Percentiles rank a stretch among this genome's conserved stretches.
Evolutionary conservation across 2,797 vertebrate species (phyloP).

Genomic region (Sebastes ruberrimus): DNA sequence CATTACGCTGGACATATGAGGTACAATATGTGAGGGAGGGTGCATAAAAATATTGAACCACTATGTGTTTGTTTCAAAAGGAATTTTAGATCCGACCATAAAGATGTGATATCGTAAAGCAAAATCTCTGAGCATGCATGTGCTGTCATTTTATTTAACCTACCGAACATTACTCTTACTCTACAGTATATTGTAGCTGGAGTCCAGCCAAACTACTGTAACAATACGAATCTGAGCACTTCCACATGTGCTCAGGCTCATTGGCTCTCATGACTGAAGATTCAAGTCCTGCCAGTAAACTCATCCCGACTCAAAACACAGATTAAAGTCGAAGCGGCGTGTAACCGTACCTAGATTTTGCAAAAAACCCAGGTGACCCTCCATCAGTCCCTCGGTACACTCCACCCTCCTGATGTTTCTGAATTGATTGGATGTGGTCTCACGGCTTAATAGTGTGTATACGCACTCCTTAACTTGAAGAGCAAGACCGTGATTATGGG

Average conservation of each 20-base stretch:
- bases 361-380: slow-evolving; percentile 50
- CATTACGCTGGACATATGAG: neutral
- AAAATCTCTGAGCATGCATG: neutral
- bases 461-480: slow-evolving; percentile 67
- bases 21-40: neutral
- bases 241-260: slow-evolving; percentile 36
- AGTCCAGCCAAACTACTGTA: neutral
- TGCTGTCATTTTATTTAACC: neutral
- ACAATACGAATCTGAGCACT: slow-evolving; percentile 9
- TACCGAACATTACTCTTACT: neutral
- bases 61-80: neutral
- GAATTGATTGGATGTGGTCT: slow-evolving; percentile 65
- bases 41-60: neutral
- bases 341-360: slow-evolving; percentile 34
- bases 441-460: slow-evolving; percentile 67
- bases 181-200: neutral
- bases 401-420: slow-evolving; percentile 40
- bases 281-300: slow-evolving; percentile 34
- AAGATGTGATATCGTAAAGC: neutral
- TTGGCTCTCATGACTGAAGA: slow-evolving; percentile 4
- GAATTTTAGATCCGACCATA: neutral
- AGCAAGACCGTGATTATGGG: slow-evolving; percentile 66
- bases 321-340: slow-evolving; percentile 29
- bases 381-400: slow-evolving; percentile 8
- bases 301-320: neutral